Conservation (phyloP, 2,797 vertebrate genomes). For the Aldrovandia affinis region DNA sequence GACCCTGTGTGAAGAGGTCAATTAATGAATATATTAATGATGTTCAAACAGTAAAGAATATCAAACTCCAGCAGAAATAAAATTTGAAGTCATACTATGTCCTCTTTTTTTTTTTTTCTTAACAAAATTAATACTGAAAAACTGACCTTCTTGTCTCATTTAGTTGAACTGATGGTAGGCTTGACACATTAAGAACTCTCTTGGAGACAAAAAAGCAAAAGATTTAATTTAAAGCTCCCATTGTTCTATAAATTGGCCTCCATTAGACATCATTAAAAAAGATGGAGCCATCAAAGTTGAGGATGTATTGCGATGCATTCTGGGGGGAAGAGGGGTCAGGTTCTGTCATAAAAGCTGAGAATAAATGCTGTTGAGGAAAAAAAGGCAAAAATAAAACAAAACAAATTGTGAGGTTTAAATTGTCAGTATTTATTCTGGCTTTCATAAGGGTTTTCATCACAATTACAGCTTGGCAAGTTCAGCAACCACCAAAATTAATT, state of each 20-base stretch:
- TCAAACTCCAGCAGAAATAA: background rate
- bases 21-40: background rate
- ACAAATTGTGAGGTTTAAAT: conserved; percentile 24
- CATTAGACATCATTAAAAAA: conserved; percentile 45
- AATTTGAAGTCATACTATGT: background rate
- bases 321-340: conserved; percentile 21
- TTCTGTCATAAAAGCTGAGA: conserved; percentile 30
- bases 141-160: conserved; percentile 32
- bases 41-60: background rate
- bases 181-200: conserved; percentile 23
- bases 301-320: conserved; percentile 29
- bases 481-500: too few species aligned
- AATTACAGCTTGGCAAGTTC: too few species aligned
- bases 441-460: too few species aligned
- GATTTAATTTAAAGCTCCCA: conserved; percentile 42
- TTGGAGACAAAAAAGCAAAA: conserved; percentile 37
- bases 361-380: conserved; percentile 28
- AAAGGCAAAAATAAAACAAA: conserved; percentile 29
- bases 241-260: conserved; percentile 36
- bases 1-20: background rate
- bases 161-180: conserved; percentile 34
- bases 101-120: background rate
- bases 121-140: background rate
- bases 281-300: conserved; percentile 26
- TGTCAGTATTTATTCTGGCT: background rate